These are phyloP conservation scores for Ardeotis arabs DNA, from an alignment of 2,113 vertebrate species.

Conservation along the genomic window DNA sequence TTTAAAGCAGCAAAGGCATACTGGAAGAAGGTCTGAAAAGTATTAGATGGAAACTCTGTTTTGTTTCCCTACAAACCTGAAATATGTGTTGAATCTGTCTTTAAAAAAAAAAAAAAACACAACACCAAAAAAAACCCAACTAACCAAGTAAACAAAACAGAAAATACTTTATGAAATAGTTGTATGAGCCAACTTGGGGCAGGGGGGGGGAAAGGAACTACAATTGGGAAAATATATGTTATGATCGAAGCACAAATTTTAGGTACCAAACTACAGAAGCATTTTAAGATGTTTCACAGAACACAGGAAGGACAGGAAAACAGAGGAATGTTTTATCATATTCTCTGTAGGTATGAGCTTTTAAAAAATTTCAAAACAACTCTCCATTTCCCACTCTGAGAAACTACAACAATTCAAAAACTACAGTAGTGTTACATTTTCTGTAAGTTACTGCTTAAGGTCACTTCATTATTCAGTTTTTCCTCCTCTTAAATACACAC, in stretches of 20 bases:
- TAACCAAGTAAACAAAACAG: not conserved
- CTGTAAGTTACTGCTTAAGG: not conserved
- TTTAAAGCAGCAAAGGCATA: not conserved
- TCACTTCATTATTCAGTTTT: not conserved
- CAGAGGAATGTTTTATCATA: not conserved
- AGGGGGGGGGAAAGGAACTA: not conserved
- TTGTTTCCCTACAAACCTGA: not conserved
- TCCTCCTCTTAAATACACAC: not conserved
- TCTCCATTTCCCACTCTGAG: not conserved
- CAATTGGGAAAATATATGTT: not conserved
- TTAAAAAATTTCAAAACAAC: not conserved
- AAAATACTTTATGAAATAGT: not conserved
- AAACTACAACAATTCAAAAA: not conserved
- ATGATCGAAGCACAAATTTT: not conserved
- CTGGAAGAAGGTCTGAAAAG: not conserved
- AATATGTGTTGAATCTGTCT: not conserved
- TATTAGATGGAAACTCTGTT: not conserved
- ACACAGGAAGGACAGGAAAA: not conserved
- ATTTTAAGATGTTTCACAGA: not conserved
- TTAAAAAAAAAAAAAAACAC: no score
- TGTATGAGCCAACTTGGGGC: not conserved
- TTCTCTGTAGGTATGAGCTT: not conserved
- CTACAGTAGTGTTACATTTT: not conserved
- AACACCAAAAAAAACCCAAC: no score
- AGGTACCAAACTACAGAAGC: not conserved